Evolutionary conservation across 2,888 invertebrate species (phyloP), one percentile per base, ranked within the genome.

Genomic region (Suillia variegata): DNA sequence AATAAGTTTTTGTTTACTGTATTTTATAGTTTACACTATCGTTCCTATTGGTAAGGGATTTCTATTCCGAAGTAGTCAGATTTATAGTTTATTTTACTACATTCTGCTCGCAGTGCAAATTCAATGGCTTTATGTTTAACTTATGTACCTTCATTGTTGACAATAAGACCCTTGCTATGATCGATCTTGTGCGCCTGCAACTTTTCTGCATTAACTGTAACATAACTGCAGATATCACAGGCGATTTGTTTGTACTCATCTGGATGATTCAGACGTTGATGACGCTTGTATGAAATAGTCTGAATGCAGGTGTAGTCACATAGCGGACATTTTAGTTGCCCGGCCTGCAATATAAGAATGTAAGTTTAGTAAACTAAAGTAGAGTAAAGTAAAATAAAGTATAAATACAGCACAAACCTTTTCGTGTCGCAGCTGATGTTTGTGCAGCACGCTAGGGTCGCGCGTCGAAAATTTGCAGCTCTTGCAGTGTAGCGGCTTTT

Each of bases 371-470:
- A 38, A 38, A 13, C n/a, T n/a, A n/a, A n/a, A n/a, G n/a, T 26
- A 26, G n/a, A 38, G 15, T 10, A 38, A 38, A 38, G 38, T 4
- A 5, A 38, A 38, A 4, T 4, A 38, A 4, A 38, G 26, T 10
- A 13, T 48, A 34, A 17, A 38, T 60, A 73, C n/a, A n/a, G n/a
- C n/a, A n/a, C n/a, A n/a, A n/a, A n/a, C 73, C 50, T 72, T 67
- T 4, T 87, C 85, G 72, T 87, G 87, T 67, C 87, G 84, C 86
- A 88, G 85, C 72, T 80, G 85, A 82, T 86, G 89, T 74, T 84
- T 87, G 70, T 89, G 82, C 56, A 92, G 80, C 2, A 89, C 90
- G 76, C 91, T 92, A 67, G 90, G 91, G 82, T 92, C 92, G 0
- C 89, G 87, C 2, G 91, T 89, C 62, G 85, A 84, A 75, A 89